A percentile compares a stretch with the other conserved stretches of the same genome.
Conservation (phyloP, 2,888 invertebrate species). For the Ophion obscuratus region DNA sequence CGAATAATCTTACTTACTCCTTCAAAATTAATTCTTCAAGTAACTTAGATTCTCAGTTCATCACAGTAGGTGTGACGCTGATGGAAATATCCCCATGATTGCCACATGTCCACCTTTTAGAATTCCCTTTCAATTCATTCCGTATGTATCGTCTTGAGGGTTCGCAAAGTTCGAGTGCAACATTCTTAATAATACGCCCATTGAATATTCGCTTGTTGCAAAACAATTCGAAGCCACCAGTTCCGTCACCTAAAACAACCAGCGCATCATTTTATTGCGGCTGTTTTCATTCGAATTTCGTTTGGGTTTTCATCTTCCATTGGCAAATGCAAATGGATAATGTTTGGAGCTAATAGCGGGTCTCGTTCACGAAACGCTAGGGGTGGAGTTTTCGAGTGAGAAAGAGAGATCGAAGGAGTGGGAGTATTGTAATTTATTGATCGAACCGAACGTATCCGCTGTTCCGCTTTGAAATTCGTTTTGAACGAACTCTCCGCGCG, state of each 20-base stretch:
- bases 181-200: background rate
- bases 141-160: too few relatives aligned
- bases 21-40: too few relatives aligned
- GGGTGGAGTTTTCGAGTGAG: background rate
- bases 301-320: background rate
- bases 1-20: too few relatives aligned
- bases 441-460: slow-evolving; percentile 56
- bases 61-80: too few relatives aligned
- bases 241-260: background rate
- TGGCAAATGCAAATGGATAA: slow-evolving; percentile 33
- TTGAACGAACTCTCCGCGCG: slow-evolving; percentile 54
- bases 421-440: slow-evolving; percentile 62
- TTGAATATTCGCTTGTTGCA: background rate
- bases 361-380: slow-evolving; percentile 29
- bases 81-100: too few relatives aligned
- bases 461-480: slow-evolving; percentile 62
- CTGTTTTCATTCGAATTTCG: background rate
- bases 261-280: background rate
- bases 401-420: slow-evolving; percentile 19
- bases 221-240: background rate
- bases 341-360: slow-evolving; percentile 41
- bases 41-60: too few relatives aligned
- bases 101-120: too few relatives aligned
- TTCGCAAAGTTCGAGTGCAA: background rate
- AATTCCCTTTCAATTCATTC: too few relatives aligned